Evolutionary conservation across 1,140 invertebrate genomes (phyloP), one percentile per base, ranked within the genome.

Genomic region (Phortica variegata): DNA sequence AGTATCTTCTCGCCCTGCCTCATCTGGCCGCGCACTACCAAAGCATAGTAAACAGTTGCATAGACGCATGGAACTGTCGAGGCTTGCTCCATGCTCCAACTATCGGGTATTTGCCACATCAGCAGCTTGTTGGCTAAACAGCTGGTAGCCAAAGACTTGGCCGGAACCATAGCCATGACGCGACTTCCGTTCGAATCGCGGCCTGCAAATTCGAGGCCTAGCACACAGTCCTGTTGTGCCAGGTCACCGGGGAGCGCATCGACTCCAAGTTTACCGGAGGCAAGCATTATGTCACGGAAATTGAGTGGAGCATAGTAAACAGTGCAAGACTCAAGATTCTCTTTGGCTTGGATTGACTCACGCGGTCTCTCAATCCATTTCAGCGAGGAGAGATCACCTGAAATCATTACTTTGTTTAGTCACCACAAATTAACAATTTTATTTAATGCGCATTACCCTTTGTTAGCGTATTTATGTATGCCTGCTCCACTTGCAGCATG

Each of bases 261-360:
- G 10, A 93, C 91, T 17, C 93, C 89, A 13, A 98, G 81, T 79
- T 97, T 96, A 47, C 95, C 95, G 23, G 91, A 92, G 7, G 95
- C 94, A 58, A 98, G 79, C 95, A 98, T 98, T 23, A 98, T 87
- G 76, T 98, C 95, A 43, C 95, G 84, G 85, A 98, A 98, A 78
- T 98, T 98, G 1, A 98, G 82, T 8, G 95, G 88, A 12, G 95
- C 87, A 76, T 94, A 98, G 69, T 95, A 90, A 2, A 98, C 93
- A 49, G 79, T 82, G 76, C 93, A 97, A 1, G 95, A 76, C 61
- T 89, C 84, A 20, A 57, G 56, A 10, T 66, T 6, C 12, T 46
- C 26, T 31, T 33, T 43, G 53, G 52, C 40, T 54, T 46, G 6
- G 65, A 47, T 46, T 6, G 26, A 20, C 47, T 82, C 38, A 79